Evolutionary conservation across 2,797 vertebrate genomes (phyloP).

Genomic region (Etheostoma perlongum): DNA sequence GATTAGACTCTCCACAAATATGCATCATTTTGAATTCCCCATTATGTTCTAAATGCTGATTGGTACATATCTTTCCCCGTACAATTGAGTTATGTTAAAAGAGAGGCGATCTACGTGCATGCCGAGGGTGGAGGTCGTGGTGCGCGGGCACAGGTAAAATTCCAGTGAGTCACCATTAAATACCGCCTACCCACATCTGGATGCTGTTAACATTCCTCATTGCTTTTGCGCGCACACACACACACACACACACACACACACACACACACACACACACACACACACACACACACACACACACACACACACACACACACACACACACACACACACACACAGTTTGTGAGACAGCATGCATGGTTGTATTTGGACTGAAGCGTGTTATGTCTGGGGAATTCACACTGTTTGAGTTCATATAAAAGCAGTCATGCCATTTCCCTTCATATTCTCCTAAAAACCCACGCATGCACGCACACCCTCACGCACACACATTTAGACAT

Average conservation of each 20-base stretch:
- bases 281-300: constrained; percentile 5
- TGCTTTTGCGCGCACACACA: constrained; percentile 25
- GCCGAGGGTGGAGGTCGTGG: neutral
- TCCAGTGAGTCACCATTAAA: constrained; percentile 67
- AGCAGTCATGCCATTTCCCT: constrained; percentile 13
- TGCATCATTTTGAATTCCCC: neutral
- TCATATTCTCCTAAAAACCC: neutral
- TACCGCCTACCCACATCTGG: constrained; percentile 78
- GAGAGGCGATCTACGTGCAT: neutral
- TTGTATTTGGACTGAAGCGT: constrained; percentile 13
- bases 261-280: constrained; percentile 10
- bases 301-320: constrained; percentile 5
- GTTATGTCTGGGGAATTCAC: constrained; percentile 22
- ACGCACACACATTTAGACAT: constrained; percentile 20
- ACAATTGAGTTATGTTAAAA: neutral
- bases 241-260: constrained; percentile 4
- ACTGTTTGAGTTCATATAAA: constrained; percentile 24
- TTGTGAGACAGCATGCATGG: constrained; percentile 13
- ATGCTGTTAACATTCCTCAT: constrained; percentile 81
- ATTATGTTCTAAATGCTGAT: neutral
- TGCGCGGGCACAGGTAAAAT: constrained; percentile 21
- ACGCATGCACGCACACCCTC: neutral
- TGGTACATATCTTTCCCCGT: neutral
- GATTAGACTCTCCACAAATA: neutral
- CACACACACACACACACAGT: constrained; percentile 16